Evolutionary conservation across 1,140 invertebrate genomes (phyloP).

Genomic region (Phortica variegata): DNA sequence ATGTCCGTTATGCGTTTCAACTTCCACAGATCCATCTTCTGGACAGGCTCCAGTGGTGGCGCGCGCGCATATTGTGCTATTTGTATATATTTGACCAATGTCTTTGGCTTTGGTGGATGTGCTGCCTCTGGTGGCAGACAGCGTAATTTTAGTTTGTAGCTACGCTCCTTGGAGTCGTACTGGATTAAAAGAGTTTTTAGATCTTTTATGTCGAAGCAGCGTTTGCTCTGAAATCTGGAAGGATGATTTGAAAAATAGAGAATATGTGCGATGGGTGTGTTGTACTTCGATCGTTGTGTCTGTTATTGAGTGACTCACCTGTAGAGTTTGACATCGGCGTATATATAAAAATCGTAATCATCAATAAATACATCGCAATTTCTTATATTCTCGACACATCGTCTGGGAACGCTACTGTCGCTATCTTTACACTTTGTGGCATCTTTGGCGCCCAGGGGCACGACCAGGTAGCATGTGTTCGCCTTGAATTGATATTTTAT

Average conservation of each 20-base stretch:
- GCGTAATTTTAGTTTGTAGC: slow-evolving; percentile 34
- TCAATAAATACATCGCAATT: slow-evolving; percentile 52
- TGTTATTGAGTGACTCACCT: slow-evolving; percentile 34
- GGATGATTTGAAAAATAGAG: slow-evolving; percentile 4
- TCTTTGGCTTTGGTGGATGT: slow-evolving; percentile 32
- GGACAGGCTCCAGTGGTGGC: slow-evolving; percentile 12
- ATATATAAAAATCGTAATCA: slow-evolving; percentile 46
- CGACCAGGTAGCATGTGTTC: slow-evolving; percentile 16
- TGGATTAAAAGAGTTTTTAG: slow-evolving; percentile 40
- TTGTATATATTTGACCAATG: slow-evolving; percentile 32
- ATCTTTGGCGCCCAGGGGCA: slow-evolving; percentile 6
- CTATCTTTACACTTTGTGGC: background rate
- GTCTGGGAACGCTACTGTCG: slow-evolving; percentile 1
- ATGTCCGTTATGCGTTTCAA: slow-evolving; percentile 47
- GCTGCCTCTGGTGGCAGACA: slow-evolving; percentile 24
- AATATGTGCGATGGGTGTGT: slow-evolving; percentile 1
- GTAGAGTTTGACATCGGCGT: slow-evolving; percentile 43
- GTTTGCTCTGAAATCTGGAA: slow-evolving; percentile 40
- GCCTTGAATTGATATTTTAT: slow-evolving; percentile 15
- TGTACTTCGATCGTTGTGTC: no score
- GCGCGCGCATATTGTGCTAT: slow-evolving; percentile 23
- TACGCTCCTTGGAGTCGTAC: slow-evolving; percentile 30
- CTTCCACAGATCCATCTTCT: slow-evolving; percentile 41
- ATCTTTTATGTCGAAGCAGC: slow-evolving; percentile 42
- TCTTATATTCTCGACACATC: slow-evolving; percentile 22